Conservation (phyloP, 1,140 invertebrate genomes). For the Drosophila bocki region DNA sequence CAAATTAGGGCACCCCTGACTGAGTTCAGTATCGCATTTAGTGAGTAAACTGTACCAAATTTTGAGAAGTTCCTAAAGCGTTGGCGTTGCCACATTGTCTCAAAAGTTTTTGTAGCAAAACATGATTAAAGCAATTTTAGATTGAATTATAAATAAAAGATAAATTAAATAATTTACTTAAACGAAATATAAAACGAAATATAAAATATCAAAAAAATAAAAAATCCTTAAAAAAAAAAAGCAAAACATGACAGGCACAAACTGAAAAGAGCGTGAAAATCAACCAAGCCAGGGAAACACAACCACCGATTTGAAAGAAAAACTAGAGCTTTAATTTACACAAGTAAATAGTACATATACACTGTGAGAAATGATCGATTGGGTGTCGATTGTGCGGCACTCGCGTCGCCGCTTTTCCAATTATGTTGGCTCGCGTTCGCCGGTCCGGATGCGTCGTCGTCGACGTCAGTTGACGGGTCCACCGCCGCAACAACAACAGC, state of each 20-base stretch:
- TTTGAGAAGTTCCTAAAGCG: neutral
- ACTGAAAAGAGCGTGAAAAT: neutral
- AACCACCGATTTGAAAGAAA: constrained; percentile 35
- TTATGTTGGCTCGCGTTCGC: constrained; percentile 88
- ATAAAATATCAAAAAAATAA: neutral
- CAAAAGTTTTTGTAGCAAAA: neutral
- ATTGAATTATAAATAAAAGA: neutral
- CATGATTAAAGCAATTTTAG: too few relatives aligned
- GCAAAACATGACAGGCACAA: constrained; percentile 34
- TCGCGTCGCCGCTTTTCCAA: constrained; percentile 90
- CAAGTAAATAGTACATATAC: constrained; percentile 5
- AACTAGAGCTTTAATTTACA: constrained; percentile 20
- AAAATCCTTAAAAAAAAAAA: neutral
- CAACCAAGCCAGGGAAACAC: constrained; percentile 20
- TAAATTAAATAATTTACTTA: neutral
- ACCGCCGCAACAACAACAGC: constrained; percentile 55
- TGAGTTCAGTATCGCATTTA: neutral
- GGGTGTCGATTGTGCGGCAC: constrained; percentile 91
- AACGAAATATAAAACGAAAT: neutral
- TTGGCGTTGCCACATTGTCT: too few relatives aligned
- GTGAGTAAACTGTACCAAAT: neutral
- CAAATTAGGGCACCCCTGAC: neutral
- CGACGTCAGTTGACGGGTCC: constrained; percentile 83
- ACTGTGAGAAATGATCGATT: constrained; percentile 89
- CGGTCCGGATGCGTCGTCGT: constrained; percentile 87